phyloP scores from a whole-genome alignment of 2,888 invertebrate genomes.

The Oligia strigilis region DNA sequence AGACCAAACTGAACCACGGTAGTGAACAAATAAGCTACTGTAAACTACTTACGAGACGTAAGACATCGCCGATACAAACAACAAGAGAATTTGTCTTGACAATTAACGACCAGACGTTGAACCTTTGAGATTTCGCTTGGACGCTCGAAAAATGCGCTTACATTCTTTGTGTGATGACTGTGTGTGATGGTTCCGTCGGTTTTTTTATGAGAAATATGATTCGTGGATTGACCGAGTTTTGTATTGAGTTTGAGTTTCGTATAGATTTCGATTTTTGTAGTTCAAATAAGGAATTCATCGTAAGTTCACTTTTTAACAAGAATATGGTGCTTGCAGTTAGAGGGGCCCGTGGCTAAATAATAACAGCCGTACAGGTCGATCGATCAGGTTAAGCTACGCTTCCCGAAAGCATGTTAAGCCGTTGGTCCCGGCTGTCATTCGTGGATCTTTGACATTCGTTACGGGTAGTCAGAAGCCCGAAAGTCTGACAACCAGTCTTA shows the following conservation, averaged over 20 bases:
- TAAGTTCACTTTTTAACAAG: neutral
- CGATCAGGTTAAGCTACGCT: too few species aligned
- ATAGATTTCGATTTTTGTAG: too few species aligned
- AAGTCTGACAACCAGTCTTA: too few species aligned
- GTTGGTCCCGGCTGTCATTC: too few species aligned
- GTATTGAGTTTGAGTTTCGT: neutral
- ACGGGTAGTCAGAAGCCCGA: too few species aligned
- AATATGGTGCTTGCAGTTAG: neutral
- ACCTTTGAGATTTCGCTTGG: conserved; percentile 73
- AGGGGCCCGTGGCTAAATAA: too few species aligned
- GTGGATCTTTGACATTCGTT: too few species aligned
- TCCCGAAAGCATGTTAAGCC: too few species aligned
- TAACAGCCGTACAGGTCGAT: too few species aligned
- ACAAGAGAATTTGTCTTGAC: conserved; percentile 75
- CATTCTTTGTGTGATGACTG: conserved; percentile 47
- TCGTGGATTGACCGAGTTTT: neutral
- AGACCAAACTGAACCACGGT: conserved; percentile 45
- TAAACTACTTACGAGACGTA: conserved; percentile 78
- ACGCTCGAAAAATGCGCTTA: conserved; percentile 64
- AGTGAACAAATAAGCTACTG: conserved; percentile 76
- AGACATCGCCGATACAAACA: conserved; percentile 75
- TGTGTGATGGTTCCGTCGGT: conserved; percentile 48
- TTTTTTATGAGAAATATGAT: conserved; percentile 12
- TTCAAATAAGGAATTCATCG: neutral
- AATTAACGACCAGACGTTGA: conserved; percentile 78